Conservation (phyloP, 2,888 invertebrate genomes). For the Esperia sulphurella region DNA sequence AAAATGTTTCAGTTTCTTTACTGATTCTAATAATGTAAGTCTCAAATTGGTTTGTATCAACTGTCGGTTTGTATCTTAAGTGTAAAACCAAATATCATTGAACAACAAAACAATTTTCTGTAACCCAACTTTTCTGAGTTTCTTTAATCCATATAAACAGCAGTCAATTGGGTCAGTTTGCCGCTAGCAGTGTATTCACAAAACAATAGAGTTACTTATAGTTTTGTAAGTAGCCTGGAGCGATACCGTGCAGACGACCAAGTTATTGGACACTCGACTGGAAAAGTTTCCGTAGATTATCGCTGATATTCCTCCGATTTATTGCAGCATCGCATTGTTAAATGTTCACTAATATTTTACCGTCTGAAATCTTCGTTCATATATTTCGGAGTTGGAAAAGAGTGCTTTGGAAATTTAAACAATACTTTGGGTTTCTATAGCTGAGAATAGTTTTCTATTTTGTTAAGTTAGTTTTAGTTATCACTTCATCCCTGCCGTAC, state of each 20-base stretch:
- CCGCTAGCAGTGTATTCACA: constrained; percentile 34
- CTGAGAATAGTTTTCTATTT: not conserved
- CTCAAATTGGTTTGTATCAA: too few species aligned
- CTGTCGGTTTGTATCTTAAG: too few species aligned
- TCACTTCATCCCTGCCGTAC: too few species aligned
- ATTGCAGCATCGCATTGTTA: constrained; percentile 44
- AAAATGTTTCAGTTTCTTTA: too few species aligned
- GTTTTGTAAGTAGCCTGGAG: constrained; percentile 20
- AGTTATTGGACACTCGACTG: constrained; percentile 47
- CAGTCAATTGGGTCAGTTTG: constrained; percentile 36
- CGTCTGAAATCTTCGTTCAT: constrained; percentile 14
- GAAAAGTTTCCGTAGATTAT: constrained; percentile 50
- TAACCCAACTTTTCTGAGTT: not conserved
- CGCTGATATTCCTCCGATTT: constrained; percentile 50
- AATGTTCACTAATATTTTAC: constrained; percentile 36
- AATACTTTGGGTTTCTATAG: not conserved
- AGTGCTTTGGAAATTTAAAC: constrained; percentile 3
- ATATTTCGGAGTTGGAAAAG: constrained; percentile 7
- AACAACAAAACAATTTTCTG: not conserved
- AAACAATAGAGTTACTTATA: constrained; percentile 38
- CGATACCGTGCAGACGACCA: constrained; percentile 32
- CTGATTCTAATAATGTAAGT: too few species aligned
- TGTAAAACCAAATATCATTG: too few species aligned
- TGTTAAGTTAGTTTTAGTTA: not conserved
- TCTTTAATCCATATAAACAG: constrained; percentile 27